phyloP scores from a whole-genome alignment of 2,888 invertebrate species.

The Pollenia labialis region DNA sequence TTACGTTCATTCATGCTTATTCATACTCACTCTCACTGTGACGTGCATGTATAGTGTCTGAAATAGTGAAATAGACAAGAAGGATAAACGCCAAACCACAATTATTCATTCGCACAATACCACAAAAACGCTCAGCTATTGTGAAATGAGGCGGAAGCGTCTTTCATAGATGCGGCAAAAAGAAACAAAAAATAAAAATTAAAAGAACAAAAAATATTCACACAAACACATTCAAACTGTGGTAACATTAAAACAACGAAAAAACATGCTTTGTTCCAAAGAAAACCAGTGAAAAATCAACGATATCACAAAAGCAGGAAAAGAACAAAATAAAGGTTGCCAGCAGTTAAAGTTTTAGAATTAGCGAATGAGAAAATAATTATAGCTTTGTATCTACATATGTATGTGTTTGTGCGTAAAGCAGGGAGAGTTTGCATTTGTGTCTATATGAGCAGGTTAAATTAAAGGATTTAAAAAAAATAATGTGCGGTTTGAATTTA shows the following conservation, averaged over 20 bases:
- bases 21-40: not conserved
- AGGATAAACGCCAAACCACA: conserved; percentile 81
- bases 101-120: conserved; percentile 82
- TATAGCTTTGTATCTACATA: not conserved
- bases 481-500: too few relatives aligned
- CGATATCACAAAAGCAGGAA: conserved; percentile 17
- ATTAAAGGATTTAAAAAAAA: conserved; percentile 19
- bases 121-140: conserved; percentile 75
- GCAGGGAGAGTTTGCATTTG: not conserved
- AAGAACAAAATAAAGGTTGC: conserved; percentile 32
- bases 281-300: conserved; percentile 57
- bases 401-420: not conserved
- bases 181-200: conserved; percentile 36
- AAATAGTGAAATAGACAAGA: conserved; percentile 63
- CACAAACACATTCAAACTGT: conserved; percentile 33
- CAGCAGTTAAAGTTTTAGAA: conserved; percentile 26
- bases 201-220: conserved; percentile 31
- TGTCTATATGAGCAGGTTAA: not conserved
- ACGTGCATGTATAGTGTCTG: conserved; percentile 57
- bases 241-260: conserved; percentile 3
- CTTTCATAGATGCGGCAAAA: conserved; percentile 62
- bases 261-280: conserved; percentile 34
- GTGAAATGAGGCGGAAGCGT: conserved; percentile 73
- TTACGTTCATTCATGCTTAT: not conserved
- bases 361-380: conserved; percentile 22